A percentile compares a stretch with the other conserved stretches of the same genome.
phyloP scores from a whole-genome alignment of 2,797 vertebrate genomes.

The Mycteria americana region DNA sequence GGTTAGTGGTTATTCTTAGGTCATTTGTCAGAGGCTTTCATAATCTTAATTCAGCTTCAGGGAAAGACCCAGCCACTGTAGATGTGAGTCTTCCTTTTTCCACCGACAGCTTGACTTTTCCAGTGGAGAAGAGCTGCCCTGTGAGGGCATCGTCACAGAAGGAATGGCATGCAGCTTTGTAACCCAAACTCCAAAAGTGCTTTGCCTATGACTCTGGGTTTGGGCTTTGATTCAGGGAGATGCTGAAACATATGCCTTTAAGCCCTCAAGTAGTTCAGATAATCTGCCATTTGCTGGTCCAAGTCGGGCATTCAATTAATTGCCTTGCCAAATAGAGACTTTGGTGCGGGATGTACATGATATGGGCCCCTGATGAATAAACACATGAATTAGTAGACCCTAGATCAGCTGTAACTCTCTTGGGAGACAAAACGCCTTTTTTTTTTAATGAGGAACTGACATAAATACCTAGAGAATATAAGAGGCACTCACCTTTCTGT shows the following conservation, averaged over 20 bases:
- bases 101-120: rapidly evolving
- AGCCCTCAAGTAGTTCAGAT: background rate
- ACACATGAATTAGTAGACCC: background rate
- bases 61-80: rapidly evolving
- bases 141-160: background rate
- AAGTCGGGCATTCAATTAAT: background rate
- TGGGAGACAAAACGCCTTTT: background rate
- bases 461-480: background rate
- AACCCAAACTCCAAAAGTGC: background rate
- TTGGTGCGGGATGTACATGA: background rate
- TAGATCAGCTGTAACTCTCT: background rate
- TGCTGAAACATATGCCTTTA: background rate
- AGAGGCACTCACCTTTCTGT: background rate
- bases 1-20: background rate
- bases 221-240: background rate
- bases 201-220: background rate
- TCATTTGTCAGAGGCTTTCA: background rate
- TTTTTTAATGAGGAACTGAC: background rate
- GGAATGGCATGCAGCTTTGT: background rate
- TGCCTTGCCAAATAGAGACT: background rate
- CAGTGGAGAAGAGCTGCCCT: background rate
- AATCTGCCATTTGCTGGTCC: background rate
- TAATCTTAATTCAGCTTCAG: background rate
- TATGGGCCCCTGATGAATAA: background rate
- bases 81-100: background rate